Conservation (phyloP, 2,797 vertebrate species). For the Etheostoma nigrum region DNA sequence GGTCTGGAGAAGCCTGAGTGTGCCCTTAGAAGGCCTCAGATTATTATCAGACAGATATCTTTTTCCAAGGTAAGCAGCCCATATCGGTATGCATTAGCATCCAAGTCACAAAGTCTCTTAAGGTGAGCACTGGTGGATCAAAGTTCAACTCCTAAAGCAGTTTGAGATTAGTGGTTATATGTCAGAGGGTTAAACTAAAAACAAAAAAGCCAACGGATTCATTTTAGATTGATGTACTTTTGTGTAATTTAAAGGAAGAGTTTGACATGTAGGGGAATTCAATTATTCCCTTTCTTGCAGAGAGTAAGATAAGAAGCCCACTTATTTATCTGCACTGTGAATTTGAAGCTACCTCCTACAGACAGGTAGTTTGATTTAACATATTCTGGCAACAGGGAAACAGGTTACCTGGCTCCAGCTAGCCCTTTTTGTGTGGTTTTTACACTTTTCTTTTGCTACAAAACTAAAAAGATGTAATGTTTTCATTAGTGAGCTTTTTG, state of each 20-base stretch:
- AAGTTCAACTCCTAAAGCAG: slow-evolving; percentile 34
- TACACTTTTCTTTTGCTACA: background rate
- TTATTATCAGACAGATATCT: slow-evolving; percentile 64
- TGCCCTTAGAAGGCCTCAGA: slow-evolving; percentile 68
- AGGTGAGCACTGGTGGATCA: slow-evolving; percentile 22
- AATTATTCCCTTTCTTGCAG: background rate
- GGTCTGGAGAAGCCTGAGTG: slow-evolving; percentile 52
- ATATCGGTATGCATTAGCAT: slow-evolving; percentile 61
- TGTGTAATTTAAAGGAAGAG: background rate
- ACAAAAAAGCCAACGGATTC: slow-evolving; percentile 5
- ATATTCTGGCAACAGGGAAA: background rate
- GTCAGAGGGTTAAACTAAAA: background rate
- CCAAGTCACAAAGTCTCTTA: slow-evolving; percentile 42
- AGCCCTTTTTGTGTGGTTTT: background rate
- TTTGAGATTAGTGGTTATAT: slow-evolving; percentile 16
- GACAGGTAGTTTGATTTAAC: background rate
- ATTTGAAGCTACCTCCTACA: background rate
- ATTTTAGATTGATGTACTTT: background rate
- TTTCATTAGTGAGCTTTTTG: background rate
- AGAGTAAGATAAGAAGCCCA: background rate
- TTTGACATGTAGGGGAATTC: background rate
- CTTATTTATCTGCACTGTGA: background rate
- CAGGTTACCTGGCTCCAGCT: background rate
- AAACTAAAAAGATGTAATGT: background rate
- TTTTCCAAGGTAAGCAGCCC: slow-evolving; percentile 58